Evolutionary conservation across 2,888 invertebrate species (phyloP).

Genomic region (Miltochrista miniata): DNA sequence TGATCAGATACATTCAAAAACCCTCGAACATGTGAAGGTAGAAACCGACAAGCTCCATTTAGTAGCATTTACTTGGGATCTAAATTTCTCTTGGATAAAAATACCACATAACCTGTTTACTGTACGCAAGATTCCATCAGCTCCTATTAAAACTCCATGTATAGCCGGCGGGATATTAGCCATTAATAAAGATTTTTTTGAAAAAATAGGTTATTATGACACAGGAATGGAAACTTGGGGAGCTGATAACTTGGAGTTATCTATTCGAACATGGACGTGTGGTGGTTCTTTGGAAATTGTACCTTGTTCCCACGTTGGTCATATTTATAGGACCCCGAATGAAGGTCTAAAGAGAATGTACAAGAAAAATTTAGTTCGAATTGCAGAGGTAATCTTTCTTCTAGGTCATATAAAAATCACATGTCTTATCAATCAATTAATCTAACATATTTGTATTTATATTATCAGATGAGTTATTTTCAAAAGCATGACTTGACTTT

Average conservation of each 20-base stretch:
- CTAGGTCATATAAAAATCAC: too few species aligned
- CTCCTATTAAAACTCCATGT: slow-evolving; percentile 95
- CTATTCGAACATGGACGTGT: slow-evolving; percentile 99
- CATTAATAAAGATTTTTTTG: slow-evolving; percentile 95
- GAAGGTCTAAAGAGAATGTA: slow-evolving; percentile 92
- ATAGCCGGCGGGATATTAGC: slow-evolving; percentile 99
- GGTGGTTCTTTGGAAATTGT: slow-evolving; percentile 93
- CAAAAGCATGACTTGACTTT: too few species aligned
- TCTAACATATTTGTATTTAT: too few species aligned
- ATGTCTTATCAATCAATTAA: too few species aligned
- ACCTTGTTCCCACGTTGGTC: slow-evolving; percentile 99
- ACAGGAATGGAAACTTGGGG: slow-evolving; percentile 99
- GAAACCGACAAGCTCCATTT: slow-evolving; percentile 90
- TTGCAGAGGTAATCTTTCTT: slow-evolving; percentile 88
- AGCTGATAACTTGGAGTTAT: slow-evolving; percentile 88
- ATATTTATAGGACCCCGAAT: slow-evolving; percentile 98
- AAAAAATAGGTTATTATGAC: slow-evolving; percentile 96
- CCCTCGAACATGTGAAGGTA: slow-evolving; percentile 92
- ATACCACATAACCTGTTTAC: slow-evolving; percentile 92
- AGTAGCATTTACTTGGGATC: slow-evolving; percentile 95
- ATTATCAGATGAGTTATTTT: too few species aligned
- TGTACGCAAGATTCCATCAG: slow-evolving; percentile 89
- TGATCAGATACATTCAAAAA: slow-evolving; percentile 94
- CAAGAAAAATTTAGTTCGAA: slow-evolving; percentile 94
- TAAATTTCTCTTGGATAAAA: slow-evolving; percentile 97